Evolutionary conservation across 1,140 invertebrate genomes (phyloP).

Genomic region (Drosophila sturtevanti): DNA sequence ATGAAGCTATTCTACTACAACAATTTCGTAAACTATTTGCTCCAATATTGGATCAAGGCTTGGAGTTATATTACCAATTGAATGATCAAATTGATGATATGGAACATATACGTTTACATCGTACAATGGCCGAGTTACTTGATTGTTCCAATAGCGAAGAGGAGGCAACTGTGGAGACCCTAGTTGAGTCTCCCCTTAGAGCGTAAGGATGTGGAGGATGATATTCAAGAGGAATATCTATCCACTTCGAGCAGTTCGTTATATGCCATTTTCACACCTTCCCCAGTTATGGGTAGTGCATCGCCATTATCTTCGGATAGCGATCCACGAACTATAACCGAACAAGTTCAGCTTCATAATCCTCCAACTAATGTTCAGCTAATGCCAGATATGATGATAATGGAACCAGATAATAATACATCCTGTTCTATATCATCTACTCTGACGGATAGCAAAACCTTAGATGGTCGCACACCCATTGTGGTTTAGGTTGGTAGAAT

Average conservation of each 20-base stretch:
- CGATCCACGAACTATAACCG: constrained; percentile 62
- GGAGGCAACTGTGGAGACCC: constrained; percentile 54
- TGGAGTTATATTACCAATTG: constrained; percentile 63
- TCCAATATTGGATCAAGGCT: constrained; percentile 61
- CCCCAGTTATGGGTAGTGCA: constrained; percentile 39
- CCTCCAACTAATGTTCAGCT: constrained; percentile 40
- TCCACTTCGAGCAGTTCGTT: constrained; percentile 70
- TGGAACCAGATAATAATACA: constrained; percentile 71
- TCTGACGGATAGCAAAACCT: constrained; percentile 78
- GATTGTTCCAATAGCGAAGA: constrained; percentile 67
- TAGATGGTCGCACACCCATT: constrained; percentile 77
- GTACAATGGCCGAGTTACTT: constrained; percentile 66
- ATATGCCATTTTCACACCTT: constrained; percentile 71
- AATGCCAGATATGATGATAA: constrained; percentile 6
- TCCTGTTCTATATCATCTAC: constrained; percentile 78
- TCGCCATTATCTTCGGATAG: constrained; percentile 46
- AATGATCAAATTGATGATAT: constrained; percentile 51
- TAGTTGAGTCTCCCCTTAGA: constrained; percentile 32
- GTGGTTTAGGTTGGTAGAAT: constrained; percentile 62
- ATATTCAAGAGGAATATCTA: constrained; percentile 22
- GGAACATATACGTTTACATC: constrained; percentile 67
- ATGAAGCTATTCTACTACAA: constrained; percentile 48
- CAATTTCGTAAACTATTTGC: constrained; percentile 72
- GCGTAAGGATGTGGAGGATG: constrained; percentile 9
- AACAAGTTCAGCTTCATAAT: constrained; percentile 66